These are phyloP conservation scores for Catocala fraxini DNA, from an alignment of 2,888 invertebrate genomes.

Conservation along the genomic window DNA sequence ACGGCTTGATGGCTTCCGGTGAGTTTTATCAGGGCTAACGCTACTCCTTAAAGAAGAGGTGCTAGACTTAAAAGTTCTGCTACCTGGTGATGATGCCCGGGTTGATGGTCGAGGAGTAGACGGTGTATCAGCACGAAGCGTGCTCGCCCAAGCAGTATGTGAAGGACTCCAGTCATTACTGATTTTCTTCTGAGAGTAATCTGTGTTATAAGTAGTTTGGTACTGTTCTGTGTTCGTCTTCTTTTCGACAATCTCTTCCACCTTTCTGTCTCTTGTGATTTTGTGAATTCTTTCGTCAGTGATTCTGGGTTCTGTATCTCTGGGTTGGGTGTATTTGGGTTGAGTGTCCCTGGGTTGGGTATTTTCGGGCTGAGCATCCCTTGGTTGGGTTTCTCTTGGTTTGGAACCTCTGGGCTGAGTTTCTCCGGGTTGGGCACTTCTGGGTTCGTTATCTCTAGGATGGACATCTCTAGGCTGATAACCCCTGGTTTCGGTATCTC, in stretches of 20 bases:
- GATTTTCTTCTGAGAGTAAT: conserved; percentile 86
- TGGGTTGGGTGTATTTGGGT: conserved; percentile 11
- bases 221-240: conserved; percentile 81
- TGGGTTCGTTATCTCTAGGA: conserved; percentile 21
- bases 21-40: conserved; percentile 80
- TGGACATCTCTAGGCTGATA: conserved; percentile 4
- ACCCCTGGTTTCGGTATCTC: conserved; percentile 23
- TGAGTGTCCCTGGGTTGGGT: conserved; percentile 2
- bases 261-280: conserved; percentile 59
- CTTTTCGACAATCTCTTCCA: conserved; percentile 65
- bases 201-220: conserved; percentile 88
- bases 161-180: conserved; percentile 90
- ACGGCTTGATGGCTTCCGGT: conserved; percentile 72
- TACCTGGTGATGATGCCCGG: conserved; percentile 87
- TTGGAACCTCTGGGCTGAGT: too few species aligned
- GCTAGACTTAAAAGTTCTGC: conserved; percentile 84
- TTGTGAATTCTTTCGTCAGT: conserved; percentile 59
- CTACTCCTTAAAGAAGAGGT: conserved; percentile 86
- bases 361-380: conserved; percentile 11
- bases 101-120: conserved; percentile 80
- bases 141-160: conserved; percentile 92
- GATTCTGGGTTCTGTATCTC: conserved; percentile 39
- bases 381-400: too few species aligned
- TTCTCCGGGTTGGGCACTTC: conserved; percentile 10
- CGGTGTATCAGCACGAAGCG: conserved; percentile 90